Percentiles rank a stretch among this genome's conserved stretches.
These are phyloP conservation scores for Smutsia gigantea DNA, from an alignment of 2,797 vertebrate species.

Conservation along the genomic window DNA sequence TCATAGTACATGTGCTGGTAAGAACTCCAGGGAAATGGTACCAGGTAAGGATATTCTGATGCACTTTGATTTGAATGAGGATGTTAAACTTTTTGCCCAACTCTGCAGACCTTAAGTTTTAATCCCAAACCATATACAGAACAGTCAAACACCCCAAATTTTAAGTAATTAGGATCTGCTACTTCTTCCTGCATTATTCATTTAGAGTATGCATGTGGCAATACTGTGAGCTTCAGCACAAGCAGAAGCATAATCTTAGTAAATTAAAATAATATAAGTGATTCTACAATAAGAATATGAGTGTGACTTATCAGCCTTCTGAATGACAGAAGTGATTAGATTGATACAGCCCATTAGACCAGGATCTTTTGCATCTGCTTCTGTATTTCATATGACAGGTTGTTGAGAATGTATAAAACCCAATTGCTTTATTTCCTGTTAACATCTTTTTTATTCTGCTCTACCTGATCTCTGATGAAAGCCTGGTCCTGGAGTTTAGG, in stretches of 20 bases:
- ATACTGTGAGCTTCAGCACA: not conserved
- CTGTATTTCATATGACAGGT: not conserved
- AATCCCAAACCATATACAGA: not conserved
- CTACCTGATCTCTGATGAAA: not conserved
- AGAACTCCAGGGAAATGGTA: constrained; percentile 18
- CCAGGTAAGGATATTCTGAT: not conserved
- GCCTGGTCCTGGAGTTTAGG: constrained; percentile 73
- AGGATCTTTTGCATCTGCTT: not conserved
- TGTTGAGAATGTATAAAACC: not conserved
- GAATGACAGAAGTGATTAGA: constrained; percentile 22
- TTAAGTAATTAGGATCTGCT: constrained; percentile 11
- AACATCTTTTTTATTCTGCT: not conserved
- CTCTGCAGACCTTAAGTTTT: constrained; percentile 2
- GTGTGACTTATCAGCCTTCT: not conserved
- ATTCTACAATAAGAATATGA: not conserved
- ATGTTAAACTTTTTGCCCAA: constrained; percentile 12
- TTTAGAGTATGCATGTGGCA: not conserved
- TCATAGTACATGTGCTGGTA: not conserved
- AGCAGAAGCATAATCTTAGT: not conserved
- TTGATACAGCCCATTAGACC: not conserved
- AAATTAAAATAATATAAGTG: not conserved
- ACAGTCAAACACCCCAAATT: not conserved
- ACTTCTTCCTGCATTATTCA: constrained; percentile 12
- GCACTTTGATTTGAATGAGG: not conserved
- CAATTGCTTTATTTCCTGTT: not conserved